Conservation (phyloP, 2,113 vertebrate genomes). For the Pterocles orientalis region DNA sequence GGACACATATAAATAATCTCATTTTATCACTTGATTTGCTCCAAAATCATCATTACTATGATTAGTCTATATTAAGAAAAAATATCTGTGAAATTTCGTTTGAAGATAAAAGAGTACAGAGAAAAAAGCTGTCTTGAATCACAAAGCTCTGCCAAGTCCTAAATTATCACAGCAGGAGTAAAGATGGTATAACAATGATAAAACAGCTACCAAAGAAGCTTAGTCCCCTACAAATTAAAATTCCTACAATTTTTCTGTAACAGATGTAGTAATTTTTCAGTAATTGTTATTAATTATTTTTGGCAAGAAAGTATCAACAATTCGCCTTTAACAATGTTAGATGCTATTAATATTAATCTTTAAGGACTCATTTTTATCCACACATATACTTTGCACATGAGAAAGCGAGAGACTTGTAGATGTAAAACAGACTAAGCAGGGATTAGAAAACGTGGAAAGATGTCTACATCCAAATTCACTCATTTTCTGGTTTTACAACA, state of each 20-base stretch:
- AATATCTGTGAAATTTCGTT: not conserved
- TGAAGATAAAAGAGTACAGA: not conserved
- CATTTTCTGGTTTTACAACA: not conserved
- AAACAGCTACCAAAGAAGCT: not conserved
- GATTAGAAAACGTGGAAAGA: not conserved
- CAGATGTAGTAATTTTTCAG: not conserved
- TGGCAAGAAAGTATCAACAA: not conserved
- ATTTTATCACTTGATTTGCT: not conserved
- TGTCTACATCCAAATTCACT: not conserved
- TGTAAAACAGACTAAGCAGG: not conserved
- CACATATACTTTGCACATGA: not conserved
- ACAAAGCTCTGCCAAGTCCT: not conserved
- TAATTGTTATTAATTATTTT: slow-evolving; percentile 17
- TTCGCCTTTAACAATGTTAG: not conserved
- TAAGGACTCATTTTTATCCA: not conserved
- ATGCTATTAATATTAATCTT: not conserved
- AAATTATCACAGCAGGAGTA: slow-evolving; percentile 27
- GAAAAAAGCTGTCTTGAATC: not conserved
- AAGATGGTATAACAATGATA: slow-evolving; percentile 6
- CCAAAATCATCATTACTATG: not conserved
- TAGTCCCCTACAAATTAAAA: not conserved
- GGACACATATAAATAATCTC: not conserved
- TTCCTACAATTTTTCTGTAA: not conserved
- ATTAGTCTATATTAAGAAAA: slow-evolving; percentile 1
- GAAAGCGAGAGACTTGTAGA: not conserved